Evolutionary conservation across 2,113 vertebrate genomes (phyloP), one percentile per base, ranked within the genome.

Genomic region (Anhinga rufa): DNA sequence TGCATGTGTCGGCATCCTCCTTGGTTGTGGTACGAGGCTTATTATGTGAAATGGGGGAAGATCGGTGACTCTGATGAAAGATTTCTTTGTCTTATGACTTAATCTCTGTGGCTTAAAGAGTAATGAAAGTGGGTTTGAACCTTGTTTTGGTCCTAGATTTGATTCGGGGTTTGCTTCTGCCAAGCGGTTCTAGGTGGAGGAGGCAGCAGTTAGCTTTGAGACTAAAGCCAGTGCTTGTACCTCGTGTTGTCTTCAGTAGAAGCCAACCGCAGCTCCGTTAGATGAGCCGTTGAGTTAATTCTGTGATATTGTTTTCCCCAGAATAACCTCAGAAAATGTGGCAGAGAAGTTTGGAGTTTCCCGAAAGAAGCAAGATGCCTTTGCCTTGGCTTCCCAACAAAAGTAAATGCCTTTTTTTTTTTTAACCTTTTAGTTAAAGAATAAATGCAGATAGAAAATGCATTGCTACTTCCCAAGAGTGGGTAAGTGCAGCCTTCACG

Each of bases 251-350:
- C 9, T 64, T 28, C 44, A 17, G 71, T 6, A 68, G 55, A 68
- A 71, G 36, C 34, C 40, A 75, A 5, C 5, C 69, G 46, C 71
- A 66, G n/a, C 51, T 83, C 26, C 29, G 1, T 40, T 21, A 46
- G 60, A 5, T 62, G 19, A n/a, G 17, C 48, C 3, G 0, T 13
- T 46, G 42, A n/a, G 29, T 65, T 94, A 36, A 92, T 25, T 82
- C 48, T 70, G 4, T 79, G 28, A 11, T 86, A 22, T 72, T 75
- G 29, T 84, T 78, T 88, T 80, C 85, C 74, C 54, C 95, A 99
- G 99, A 86, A 98, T 99, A 92, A 99, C 99, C 4, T 99, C 99
- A 0, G 99, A 99, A 97, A 99, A 99, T 0, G 99, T 99, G 17
- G 99, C 99, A 0, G 98, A 99, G 97, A 95, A 95, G 57, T 99